A percentile compares a stretch with the other conserved stretches of the same genome.
phyloP scores from a whole-genome alignment of 2,113 vertebrate genomes.

The Lampris incognitus region DNA sequence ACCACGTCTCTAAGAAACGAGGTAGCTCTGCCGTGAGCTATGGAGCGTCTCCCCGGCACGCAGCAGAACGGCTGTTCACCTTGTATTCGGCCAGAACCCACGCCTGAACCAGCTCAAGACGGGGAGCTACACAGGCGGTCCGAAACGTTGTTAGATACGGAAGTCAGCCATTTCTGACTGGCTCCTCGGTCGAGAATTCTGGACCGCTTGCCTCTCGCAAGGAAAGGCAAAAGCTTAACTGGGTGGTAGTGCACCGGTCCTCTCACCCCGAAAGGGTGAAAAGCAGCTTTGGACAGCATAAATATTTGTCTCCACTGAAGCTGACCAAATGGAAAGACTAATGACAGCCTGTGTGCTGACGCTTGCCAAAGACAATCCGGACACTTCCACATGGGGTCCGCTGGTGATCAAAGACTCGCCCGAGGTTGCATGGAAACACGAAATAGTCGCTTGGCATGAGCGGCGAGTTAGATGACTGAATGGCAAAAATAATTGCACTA shows the following conservation, averaged over 20 bases:
- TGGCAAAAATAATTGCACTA: slow-evolving; percentile 30
- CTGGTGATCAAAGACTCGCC: background rate
- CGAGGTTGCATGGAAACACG: slow-evolving; percentile 27
- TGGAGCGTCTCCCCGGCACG: slow-evolving; percentile 46
- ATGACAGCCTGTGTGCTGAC: slow-evolving; percentile 87
- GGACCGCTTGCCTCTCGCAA: slow-evolving; percentile 81
- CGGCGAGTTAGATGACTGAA: slow-evolving; percentile 52
- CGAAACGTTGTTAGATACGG: slow-evolving; percentile 84
- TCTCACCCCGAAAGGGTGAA: slow-evolving; percentile 88
- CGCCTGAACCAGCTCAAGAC: slow-evolving; percentile 6
- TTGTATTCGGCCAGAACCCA: no score
- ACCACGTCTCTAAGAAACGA: slow-evolving; percentile 59
- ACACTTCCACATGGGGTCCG: slow-evolving; percentile 79
- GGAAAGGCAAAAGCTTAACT: background rate
- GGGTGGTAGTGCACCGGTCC: slow-evolving; percentile 87
- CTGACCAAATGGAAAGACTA: slow-evolving; percentile 91
- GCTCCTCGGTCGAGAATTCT: slow-evolving; percentile 91
- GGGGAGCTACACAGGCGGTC: background rate
- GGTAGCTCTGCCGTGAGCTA: slow-evolving; percentile 62
- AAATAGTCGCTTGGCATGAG: slow-evolving; percentile 41
- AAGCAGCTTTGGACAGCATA: slow-evolving; percentile 90
- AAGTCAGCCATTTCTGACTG: slow-evolving; percentile 85
- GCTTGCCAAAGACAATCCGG: slow-evolving; percentile 87
- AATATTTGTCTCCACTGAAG: slow-evolving; percentile 88
- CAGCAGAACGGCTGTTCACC: slow-evolving; percentile 48